Evolutionary conservation across 1,140 invertebrate genomes (phyloP), one percentile per base, ranked within the genome.

Genomic region (Microplitis mediator): DNA sequence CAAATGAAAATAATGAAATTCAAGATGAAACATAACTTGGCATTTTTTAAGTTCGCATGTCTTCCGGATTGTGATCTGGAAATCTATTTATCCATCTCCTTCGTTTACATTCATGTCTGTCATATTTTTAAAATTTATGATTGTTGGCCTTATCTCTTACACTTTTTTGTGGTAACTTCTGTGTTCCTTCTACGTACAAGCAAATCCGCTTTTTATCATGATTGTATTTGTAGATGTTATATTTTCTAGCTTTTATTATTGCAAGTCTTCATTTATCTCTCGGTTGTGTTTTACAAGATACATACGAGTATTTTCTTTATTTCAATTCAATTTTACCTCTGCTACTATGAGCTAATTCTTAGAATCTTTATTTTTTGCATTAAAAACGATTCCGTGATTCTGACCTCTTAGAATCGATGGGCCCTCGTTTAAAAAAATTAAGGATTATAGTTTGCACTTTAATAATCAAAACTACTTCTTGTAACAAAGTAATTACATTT

Each of bases 71-170:
- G 23, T 58, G 8, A 23, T 58, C 16, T 31, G 34, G n/a, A 62
- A 62, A 62, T 64, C 65, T 54, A 67, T 54, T 67, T 54, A 32
- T 67, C 11, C 14, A 34, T 50, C 52, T 14, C 14, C 14, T 51
- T 6, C 6, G 4, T 67, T 67, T 67, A 14, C 51, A 54, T 67
- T 67, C 23, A 34, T 13, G 50, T 50, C 39, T 67, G 65, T 67
- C 65, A 54, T 14, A 9, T 35, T 11, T 67, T 67, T 31, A 54
- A 35, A 54, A 67, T 67, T 67, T 67, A 67, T 67, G 32, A 65
- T 11, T 31, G 45, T 51, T n/a, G 14, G 35, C 35, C 35, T 14
- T 13, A 63, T 65, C 63, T 23, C 16, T 16, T 16, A 65, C 31
- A 51, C 13, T 14, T 65, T 14, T 23, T 32, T 36, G 6, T 65